phyloP scores from a whole-genome alignment of 1,140 invertebrate species.

The Polyergus mexicanus region DNA sequence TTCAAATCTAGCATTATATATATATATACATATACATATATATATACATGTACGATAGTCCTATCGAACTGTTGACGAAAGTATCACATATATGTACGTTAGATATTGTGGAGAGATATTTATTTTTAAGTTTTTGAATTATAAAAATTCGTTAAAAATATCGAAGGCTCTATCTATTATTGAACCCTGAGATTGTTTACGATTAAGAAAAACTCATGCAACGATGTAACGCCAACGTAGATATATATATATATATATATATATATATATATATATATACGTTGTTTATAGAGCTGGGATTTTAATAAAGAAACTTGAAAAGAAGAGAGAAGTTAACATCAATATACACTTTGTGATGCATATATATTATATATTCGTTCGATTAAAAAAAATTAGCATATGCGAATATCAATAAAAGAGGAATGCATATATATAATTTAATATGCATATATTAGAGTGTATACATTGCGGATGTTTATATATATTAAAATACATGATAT shows the following conservation, averaged over 20 bases:
- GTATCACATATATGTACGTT: conserved; percentile 82
- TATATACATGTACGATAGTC: conserved; percentile 61
- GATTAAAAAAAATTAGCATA: neutral
- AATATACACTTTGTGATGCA: neutral
- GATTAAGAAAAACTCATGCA: neutral
- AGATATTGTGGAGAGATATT: conserved; percentile 78
- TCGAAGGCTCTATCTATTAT: conserved; percentile 69
- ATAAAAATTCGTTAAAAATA: conserved; percentile 77
- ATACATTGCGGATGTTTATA: conserved; percentile 2
- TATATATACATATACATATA: neutral
- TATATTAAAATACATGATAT: conserved; percentile 3
- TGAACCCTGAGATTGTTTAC: conserved; percentile 62
- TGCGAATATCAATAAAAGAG: neutral
- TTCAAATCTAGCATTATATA: conserved; percentile 56
- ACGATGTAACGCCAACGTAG: conserved; percentile 5
- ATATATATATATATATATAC: conserved; percentile 18
- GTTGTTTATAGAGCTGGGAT: conserved; percentile 56
- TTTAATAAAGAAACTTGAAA: conserved; percentile 59
- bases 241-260: conserved; percentile 38
- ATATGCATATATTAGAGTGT: neutral
- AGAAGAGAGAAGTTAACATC: neutral
- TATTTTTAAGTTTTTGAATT: conserved; percentile 82
- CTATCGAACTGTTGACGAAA: conserved; percentile 81
- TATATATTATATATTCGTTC: neutral
- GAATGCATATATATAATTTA: neutral